phyloP scores from a whole-genome alignment of 2,797 vertebrate genomes.

The Chaetophractus vellerosus region DNA sequence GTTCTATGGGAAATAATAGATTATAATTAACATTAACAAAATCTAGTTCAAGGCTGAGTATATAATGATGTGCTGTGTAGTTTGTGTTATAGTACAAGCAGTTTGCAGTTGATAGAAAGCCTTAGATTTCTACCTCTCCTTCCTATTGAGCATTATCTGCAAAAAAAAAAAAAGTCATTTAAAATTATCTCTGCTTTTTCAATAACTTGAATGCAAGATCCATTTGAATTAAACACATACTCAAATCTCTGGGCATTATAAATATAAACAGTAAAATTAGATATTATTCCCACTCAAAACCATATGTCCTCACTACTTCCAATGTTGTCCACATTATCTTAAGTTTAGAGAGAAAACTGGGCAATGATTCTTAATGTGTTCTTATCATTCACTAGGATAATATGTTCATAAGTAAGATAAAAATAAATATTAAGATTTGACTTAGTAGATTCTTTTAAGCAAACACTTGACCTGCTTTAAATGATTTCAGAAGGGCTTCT shows the following conservation, averaged over 20 bases:
- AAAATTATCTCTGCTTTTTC: constrained; percentile 26
- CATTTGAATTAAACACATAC: constrained; percentile 7
- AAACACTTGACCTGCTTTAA: constrained; percentile 16
- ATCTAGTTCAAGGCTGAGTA: constrained; percentile 59
- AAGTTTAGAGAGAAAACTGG: neutral
- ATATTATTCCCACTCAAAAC: constrained; percentile 53
- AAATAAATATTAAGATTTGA: constrained; percentile 2
- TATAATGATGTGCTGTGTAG: constrained; percentile 5
- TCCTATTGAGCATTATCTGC: neutral
- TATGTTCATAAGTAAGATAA: neutral
- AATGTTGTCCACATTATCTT: neutral
- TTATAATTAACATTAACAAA: constrained; percentile 69
- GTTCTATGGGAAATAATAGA: constrained; percentile 73
- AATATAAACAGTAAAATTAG: neutral
- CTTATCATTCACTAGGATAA: neutral
- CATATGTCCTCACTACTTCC: neutral
- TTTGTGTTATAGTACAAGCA: neutral
- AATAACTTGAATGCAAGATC: constrained; percentile 31
- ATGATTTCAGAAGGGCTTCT: constrained; percentile 22
- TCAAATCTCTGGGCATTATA: neutral
- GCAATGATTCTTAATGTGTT: neutral
- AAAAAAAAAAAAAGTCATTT: neutral
- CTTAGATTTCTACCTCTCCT: neutral
- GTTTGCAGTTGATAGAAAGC: constrained; percentile 16
- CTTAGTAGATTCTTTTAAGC: neutral